Conservation (phyloP, 1,140 invertebrate species). For the Brachionus koreanus region DNA sequence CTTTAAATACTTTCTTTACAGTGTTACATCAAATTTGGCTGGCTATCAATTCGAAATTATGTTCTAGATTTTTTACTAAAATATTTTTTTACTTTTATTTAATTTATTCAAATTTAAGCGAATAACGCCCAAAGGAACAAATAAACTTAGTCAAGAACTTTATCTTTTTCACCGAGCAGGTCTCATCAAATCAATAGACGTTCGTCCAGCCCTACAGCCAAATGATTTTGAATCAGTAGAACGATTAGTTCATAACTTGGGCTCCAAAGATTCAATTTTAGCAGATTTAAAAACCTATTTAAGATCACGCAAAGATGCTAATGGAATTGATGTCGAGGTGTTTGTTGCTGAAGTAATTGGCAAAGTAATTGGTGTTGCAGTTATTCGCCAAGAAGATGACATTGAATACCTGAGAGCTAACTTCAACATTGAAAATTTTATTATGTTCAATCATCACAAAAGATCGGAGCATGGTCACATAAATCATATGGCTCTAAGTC, state of each 20-base stretch:
- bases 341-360: conserved; percentile 59
- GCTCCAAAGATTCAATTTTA: conserved; percentile 47
- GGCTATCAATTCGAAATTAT: no score
- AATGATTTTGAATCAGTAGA: conserved; percentile 48
- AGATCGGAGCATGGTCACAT: conserved; percentile 60
- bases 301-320: conserved; percentile 42
- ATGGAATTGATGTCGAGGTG: conserved; percentile 56
- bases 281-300: conserved; percentile 48
- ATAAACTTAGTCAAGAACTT: conserved; percentile 64
- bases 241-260: conserved; percentile 48
- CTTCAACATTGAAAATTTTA: conserved; percentile 62
- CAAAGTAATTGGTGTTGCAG: conserved; percentile 55
- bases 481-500: conserved; percentile 62
- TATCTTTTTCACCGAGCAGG: conserved; percentile 65
- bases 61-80: no score
- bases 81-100: no score
- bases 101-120: conserved; percentile 49
- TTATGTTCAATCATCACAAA: conserved; percentile 57
- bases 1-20: no score
- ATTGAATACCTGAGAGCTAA: conserved; percentile 59
- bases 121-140: conserved; percentile 62
- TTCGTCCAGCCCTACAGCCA: conserved; percentile 26
- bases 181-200: conserved; percentile 56
- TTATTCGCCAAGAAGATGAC: conserved; percentile 59
- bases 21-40: no score